Percentiles rank a stretch among this genome's conserved stretches.
Evolutionary conservation across 2,797 vertebrate species (phyloP).

Genomic region (Falco biarmicus): DNA sequence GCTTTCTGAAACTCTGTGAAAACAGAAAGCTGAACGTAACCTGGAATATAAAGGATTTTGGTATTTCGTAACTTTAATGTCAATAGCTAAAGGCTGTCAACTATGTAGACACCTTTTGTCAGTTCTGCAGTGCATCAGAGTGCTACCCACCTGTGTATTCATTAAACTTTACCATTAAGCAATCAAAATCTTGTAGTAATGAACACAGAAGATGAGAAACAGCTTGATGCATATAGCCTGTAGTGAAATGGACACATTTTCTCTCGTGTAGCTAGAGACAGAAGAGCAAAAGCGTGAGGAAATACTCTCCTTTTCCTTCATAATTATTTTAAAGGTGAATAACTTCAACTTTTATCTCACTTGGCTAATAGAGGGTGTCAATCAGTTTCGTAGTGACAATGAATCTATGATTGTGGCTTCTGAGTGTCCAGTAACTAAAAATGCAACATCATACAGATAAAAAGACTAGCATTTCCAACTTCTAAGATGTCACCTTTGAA

Average conservation of each 20-base stretch:
- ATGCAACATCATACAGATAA: background rate
- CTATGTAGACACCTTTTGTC: background rate
- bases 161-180: background rate
- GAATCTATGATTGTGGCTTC: background rate
- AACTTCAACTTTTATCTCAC: background rate
- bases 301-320: background rate
- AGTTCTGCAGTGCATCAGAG: background rate
- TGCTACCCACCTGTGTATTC: background rate
- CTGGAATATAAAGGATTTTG: background rate
- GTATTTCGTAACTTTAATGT: background rate
- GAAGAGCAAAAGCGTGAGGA: background rate
- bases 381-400: background rate
- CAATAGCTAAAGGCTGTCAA: background rate
- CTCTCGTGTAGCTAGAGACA: background rate
- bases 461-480: background rate
- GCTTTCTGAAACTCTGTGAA: background rate
- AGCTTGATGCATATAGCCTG: background rate
- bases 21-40: background rate
- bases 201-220: background rate
- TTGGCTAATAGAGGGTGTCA: background rate
- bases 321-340: background rate
- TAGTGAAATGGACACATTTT: background rate
- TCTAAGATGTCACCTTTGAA: background rate
- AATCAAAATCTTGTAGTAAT: background rate
- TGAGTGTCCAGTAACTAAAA: background rate